Evolutionary conservation across 2,113 vertebrate species (phyloP).

Genomic region (Telmatochromis sp.): DNA sequence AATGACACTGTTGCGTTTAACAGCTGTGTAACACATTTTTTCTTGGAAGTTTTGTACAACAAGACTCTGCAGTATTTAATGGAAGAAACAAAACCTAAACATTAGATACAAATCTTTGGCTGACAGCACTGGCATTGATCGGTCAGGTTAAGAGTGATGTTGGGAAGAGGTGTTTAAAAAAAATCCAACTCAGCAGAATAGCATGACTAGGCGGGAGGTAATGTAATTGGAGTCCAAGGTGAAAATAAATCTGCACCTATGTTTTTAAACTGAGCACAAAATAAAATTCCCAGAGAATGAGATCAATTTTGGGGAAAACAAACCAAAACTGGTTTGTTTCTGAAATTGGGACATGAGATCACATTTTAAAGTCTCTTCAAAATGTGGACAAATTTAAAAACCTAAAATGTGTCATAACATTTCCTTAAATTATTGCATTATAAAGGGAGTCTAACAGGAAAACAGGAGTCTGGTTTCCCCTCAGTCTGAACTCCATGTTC

Average conservation of each 20-base stretch:
- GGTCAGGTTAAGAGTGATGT: neutral
- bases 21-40: constrained; percentile 33
- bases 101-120: accelerated
- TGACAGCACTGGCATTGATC: neutral
- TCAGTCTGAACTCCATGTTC: neutral
- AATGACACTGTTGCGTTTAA: neutral
- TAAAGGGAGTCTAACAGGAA: neutral
- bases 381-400: neutral
- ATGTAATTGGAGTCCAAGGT: neutral
- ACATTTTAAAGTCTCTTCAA: neutral
- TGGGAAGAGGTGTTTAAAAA: neutral
- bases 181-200: neutral
- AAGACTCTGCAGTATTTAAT: neutral
- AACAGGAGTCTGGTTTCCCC: neutral
- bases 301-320: neutral
- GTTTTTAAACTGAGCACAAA: neutral
- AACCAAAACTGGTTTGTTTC: neutral
- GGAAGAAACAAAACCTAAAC: neutral
- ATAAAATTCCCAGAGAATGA: neutral
- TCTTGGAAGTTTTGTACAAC: neutral
- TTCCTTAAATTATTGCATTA: neutral
- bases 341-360: neutral
- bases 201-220: neutral
- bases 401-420: neutral
- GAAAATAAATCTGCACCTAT: neutral